Conservation (phyloP, 2,888 invertebrate species). For the Synanthedon formicaeformis region DNA sequence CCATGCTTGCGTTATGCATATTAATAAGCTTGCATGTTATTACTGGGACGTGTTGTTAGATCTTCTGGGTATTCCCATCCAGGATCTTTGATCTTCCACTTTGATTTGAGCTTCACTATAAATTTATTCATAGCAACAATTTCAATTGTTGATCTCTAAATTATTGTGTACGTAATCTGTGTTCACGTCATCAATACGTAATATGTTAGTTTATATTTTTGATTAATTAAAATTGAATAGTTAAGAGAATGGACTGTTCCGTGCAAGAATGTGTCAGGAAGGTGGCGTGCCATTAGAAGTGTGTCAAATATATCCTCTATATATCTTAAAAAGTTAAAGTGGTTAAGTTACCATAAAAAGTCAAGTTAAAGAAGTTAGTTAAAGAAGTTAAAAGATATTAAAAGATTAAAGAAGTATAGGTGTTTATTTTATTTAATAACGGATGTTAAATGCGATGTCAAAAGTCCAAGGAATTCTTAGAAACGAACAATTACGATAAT, state of each 20-base stretch:
- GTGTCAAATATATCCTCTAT: too few relatives aligned
- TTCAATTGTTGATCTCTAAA: background rate
- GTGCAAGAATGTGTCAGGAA: too few relatives aligned
- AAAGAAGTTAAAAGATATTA: too few relatives aligned
- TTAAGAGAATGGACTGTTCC: too few relatives aligned
- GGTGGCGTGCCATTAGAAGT: too few relatives aligned
- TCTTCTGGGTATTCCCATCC: background rate
- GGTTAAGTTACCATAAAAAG: too few relatives aligned
- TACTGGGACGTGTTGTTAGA: constrained; percentile 27
- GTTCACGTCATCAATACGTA: too few relatives aligned
- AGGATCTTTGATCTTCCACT: background rate
- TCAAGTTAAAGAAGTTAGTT: too few relatives aligned
- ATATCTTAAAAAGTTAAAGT: too few relatives aligned
- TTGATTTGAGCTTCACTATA: background rate
- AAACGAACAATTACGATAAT: constrained; percentile 58
- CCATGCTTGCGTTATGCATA: constrained; percentile 54
- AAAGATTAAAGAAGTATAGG: too few relatives aligned
- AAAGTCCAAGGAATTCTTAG: constrained; percentile 29
- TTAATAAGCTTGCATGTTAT: constrained; percentile 51
- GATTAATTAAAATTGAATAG: too few relatives aligned
- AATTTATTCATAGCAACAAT: background rate
- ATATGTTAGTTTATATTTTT: too few relatives aligned
- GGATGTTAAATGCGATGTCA: constrained; percentile 15
- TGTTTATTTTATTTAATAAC: background rate
- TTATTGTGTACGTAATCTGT: background rate